These are phyloP conservation scores for Masnerella sp. DNA, from an alignment of 2,888 invertebrate genomes.

Conservation along the genomic window DNA sequence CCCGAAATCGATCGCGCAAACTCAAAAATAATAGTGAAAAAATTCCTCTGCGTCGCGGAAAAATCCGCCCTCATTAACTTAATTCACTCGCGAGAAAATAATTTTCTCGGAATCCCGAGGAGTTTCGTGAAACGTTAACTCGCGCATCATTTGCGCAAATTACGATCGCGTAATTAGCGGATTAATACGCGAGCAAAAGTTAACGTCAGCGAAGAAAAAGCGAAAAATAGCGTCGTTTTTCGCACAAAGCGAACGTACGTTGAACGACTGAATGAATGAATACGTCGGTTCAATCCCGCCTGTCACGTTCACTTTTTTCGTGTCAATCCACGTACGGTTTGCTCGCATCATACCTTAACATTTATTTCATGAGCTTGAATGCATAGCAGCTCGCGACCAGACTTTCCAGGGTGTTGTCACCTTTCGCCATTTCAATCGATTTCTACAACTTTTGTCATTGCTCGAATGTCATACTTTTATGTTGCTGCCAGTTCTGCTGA, in stretches of 20 bases:
- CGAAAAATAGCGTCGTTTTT: slow-evolving; percentile 11
- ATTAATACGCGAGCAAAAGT: slow-evolving; percentile 7
- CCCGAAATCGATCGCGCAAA: no score
- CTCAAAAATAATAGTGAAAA: not conserved
- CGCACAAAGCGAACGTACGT: not conserved
- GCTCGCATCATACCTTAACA: slow-evolving; percentile 22
- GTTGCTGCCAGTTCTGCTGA: no score
- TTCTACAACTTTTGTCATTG: slow-evolving; percentile 15
- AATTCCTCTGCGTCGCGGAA: not conserved
- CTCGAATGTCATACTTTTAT: slow-evolving; percentile 26
- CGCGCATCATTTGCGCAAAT: not conserved
- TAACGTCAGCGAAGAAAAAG: slow-evolving; percentile 3
- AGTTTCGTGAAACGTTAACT: not conserved
- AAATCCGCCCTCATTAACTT: no score
- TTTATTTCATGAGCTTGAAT: slow-evolving; percentile 29
- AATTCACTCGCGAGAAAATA: not conserved
- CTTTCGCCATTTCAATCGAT: slow-evolving; percentile 36
- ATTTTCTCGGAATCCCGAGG: not conserved
- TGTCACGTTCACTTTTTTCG: slow-evolving; percentile 19
- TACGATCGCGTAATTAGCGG: slow-evolving; percentile 4
- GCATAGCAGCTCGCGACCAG: slow-evolving; percentile 1
- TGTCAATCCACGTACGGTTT: not conserved
- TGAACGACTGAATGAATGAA: slow-evolving; percentile 14
- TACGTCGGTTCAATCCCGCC: slow-evolving; percentile 19
- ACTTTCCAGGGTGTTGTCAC: slow-evolving; percentile 33